Base-by-base conservation (phyloP, 1,140 invertebrate species). In the Gryllus bimaculatus region DNA sequence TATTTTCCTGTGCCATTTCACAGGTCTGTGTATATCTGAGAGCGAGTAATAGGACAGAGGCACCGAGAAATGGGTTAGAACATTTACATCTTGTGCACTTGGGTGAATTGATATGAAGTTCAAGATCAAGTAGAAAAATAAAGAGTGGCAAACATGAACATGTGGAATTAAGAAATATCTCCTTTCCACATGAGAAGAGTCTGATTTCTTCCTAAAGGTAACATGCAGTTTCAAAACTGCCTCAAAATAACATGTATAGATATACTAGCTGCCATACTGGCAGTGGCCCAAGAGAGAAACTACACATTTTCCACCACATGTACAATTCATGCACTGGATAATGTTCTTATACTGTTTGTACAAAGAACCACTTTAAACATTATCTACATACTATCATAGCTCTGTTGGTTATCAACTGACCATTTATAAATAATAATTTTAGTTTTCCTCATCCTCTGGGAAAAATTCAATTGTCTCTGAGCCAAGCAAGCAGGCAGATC, bases 21-120 rank as follows among this genome's bases (percentile, higher is more conserved):
- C 54, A 66, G 54, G 54, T 66, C 18, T 66, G 54, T 66, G 54
- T 66, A 66, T 18, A 66, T 66, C 54, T 66, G 10, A 66, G 54
- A 66, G 54, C 54, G 18, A 66, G 54, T 66, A 66, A 66, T 66
- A 66, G 54, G 54, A 66, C 54, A 66, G 54, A 66, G 54, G 54
- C 54, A 66, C 54, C 54, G 54, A 66, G 54, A 66, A 66, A 66
- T 66, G 54, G 54, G 54, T 66, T 66, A 66, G 54, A 39, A 66
- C 54, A 66, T 66, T 66, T 66, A 66, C 18, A 18, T 66, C 18
- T 66, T 66, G 54, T 66, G 54, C 54, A 66, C 54, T 66, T 66
- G 54, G 54, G 54, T 66, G 54, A 66, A 66, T 66, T 66, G 54
- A 66, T 66, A 66, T 66, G 54, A 66, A 66, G 54, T 66, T 66